phyloP scores from a whole-genome alignment of 2,888 invertebrate species.

The Papilio protenor region DNA sequence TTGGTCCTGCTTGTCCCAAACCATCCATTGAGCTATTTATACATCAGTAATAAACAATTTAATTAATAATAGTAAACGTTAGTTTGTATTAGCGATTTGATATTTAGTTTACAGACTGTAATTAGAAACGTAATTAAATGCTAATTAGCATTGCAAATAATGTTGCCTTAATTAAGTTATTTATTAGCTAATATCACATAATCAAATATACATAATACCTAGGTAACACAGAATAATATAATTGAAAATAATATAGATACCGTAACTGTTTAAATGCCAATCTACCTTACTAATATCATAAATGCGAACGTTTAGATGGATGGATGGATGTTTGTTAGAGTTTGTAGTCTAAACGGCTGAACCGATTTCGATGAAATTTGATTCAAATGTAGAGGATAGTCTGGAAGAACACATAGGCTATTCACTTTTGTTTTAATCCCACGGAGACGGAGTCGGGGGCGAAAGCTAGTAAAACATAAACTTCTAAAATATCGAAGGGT shows the following conservation, averaged over 20 bases:
- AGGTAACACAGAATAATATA: neutral
- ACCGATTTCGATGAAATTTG: no score
- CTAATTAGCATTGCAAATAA: conserved; percentile 32
- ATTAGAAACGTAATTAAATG: conserved; percentile 33
- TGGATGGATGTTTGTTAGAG: no score
- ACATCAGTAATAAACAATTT: neutral
- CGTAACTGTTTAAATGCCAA: no score
- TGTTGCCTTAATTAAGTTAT: conserved; percentile 24
- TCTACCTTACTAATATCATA: no score
- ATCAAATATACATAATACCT: neutral
- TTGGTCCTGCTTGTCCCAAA: neutral
- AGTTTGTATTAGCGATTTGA: neutral
- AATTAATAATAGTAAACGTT: neutral
- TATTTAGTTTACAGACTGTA: conserved; percentile 28
- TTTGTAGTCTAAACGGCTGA: no score
- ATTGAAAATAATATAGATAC: neutral
- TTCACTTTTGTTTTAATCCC: no score
- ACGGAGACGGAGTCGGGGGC: no score
- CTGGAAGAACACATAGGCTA: no score
- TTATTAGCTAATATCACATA: conserved; percentile 12
- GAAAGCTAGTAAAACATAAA: neutral
- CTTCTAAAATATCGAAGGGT: neutral
- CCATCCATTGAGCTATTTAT: neutral
- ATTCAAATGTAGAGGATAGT: no score
- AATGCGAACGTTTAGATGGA: no score